These are phyloP conservation scores for Oncopodura yosiiana DNA, from an alignment of 1,140 invertebrate genomes.

Conservation along the genomic window DNA sequence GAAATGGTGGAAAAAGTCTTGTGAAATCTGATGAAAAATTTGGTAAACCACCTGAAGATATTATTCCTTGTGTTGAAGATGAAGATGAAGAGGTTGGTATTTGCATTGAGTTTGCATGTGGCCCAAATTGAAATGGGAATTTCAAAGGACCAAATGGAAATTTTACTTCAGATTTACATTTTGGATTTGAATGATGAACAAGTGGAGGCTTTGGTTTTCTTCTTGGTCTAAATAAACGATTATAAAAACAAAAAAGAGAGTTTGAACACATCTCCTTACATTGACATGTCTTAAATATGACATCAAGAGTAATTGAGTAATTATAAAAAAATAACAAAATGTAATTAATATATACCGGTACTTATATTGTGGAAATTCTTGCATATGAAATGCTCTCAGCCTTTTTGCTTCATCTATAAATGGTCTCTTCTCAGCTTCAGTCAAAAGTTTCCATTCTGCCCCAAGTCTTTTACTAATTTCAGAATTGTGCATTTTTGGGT, in stretches of 20 bases:
- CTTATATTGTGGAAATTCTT: conserved; percentile 92
- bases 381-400: conserved; percentile 77
- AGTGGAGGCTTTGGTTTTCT: conserved; percentile 72
- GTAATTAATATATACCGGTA: no score
- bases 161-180: conserved; percentile 26
- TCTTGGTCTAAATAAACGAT: no score
- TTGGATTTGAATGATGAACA: conserved; percentile 23
- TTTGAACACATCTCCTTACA: no score
- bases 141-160: conserved; percentile 18
- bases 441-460: conserved; percentile 95
- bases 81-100: conserved; percentile 3
- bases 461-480: conserved; percentile 68
- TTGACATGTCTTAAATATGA: no score
- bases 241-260: no score
- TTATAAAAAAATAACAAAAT: no score
- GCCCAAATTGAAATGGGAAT: conserved; percentile 21
- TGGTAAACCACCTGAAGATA: background rate
- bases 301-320: no score
- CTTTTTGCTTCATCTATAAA: conserved; percentile 38
- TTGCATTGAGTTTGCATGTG: background rate
- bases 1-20: background rate
- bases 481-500: conserved; percentile 88
- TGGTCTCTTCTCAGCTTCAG: conserved; percentile 84
- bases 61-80: background rate
- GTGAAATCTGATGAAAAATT: background rate